Conservation (phyloP, 2,797 vertebrate species). For the Enteromius mattozi region DNA sequence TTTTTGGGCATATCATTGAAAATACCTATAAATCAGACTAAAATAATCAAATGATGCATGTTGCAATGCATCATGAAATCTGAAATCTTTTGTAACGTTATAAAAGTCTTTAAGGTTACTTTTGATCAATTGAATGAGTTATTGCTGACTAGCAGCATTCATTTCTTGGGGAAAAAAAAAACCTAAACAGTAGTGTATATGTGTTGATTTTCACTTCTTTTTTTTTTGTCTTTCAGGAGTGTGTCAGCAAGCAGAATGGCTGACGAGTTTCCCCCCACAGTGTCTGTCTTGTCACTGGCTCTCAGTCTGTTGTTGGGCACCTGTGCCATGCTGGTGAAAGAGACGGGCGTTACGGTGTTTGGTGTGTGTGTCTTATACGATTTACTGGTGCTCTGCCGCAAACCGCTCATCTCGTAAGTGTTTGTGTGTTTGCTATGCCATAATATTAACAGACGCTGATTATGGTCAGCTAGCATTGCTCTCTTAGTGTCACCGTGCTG, state of each 20-base stretch:
- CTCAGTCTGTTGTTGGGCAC: constrained; percentile 90
- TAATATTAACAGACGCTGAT: neutral
- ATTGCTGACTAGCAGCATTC: neutral
- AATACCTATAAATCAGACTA: neutral
- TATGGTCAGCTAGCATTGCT: neutral
- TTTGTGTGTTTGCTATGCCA: neutral
- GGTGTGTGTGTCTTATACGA: constrained; percentile 94
- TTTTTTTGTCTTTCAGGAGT: constrained; percentile 78
- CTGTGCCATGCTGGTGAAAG: constrained; percentile 96
- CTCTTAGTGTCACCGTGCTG: neutral
- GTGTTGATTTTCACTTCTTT: neutral
- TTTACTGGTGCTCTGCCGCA: constrained; percentile 85
- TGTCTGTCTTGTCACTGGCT: constrained; percentile 80
- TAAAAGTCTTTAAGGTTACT: neutral
- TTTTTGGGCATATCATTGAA: neutral
- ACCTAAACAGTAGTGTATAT: neutral
- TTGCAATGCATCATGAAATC: neutral
- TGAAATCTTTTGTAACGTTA: neutral
- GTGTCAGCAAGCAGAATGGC: constrained; percentile 76
- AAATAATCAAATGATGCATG: neutral
- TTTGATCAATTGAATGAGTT: neutral
- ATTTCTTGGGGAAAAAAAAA: neutral
- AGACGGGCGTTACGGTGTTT: constrained; percentile 94
- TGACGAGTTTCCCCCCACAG: constrained; percentile 80
- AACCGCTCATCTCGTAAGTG: constrained; percentile 81